phyloP scores from a whole-genome alignment of 2,113 vertebrate genomes.

The Rhea pennata region DNA sequence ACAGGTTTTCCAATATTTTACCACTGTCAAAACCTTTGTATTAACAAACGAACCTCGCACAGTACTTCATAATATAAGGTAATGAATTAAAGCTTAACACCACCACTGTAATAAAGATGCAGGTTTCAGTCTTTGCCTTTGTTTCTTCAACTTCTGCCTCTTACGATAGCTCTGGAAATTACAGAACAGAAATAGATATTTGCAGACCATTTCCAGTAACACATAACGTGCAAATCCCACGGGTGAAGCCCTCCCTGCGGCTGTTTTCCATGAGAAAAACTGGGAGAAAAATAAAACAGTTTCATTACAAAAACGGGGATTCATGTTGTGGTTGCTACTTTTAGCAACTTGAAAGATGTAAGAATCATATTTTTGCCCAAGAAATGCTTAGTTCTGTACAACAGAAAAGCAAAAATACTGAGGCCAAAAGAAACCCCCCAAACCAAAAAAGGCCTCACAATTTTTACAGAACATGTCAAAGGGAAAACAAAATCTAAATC shows the following conservation, averaged over 20 bases:
- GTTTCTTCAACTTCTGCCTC: too few species aligned
- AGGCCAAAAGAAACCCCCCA: neutral
- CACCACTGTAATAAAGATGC: neutral
- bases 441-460: neutral
- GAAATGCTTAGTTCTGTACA: neutral
- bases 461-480: neutral
- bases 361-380: neutral
- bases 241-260: neutral
- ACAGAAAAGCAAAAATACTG: rapidly evolving
- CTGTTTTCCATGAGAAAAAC: neutral
- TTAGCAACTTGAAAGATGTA: neutral
- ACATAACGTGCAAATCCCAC: neutral
- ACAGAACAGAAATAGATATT: neutral
- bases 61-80: neutral
- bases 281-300: neutral
- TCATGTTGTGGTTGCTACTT: neutral
- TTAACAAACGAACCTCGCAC: neutral
- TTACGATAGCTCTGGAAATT: too few species aligned
- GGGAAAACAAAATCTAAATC: neutral
- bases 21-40: neutral
- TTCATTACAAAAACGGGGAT: too few species aligned
- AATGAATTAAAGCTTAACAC: neutral
- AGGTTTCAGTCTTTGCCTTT: neutral
- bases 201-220: neutral
- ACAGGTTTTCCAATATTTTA: neutral